Evolutionary conservation across 1,140 invertebrate genomes (phyloP).

Genomic region (Eulimnadia texana): DNA sequence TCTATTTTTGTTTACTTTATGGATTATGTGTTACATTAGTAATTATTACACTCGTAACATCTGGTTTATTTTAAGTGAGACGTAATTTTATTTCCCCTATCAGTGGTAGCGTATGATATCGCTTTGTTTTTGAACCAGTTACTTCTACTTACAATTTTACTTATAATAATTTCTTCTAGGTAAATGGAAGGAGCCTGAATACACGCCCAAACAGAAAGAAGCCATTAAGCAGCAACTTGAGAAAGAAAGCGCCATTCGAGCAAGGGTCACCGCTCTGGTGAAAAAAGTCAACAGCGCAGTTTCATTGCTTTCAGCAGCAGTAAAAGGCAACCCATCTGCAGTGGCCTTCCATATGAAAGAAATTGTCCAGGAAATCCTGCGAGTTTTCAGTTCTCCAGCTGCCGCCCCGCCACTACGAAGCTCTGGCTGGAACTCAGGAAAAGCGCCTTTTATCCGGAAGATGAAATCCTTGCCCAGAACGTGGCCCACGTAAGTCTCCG

Average conservation of each 20-base stretch:
- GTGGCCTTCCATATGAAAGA: slow-evolving; percentile 46
- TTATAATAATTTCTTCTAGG: slow-evolving; percentile 39
- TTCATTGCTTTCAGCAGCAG: slow-evolving; percentile 44
- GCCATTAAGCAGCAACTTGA: slow-evolving; percentile 68
- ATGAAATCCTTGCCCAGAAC: slow-evolving; percentile 32
- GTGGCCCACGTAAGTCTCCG: slow-evolving; percentile 53
- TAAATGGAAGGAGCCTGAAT: slow-evolving; percentile 38
- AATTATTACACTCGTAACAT: too few species aligned
- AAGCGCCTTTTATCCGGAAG: slow-evolving; percentile 30
- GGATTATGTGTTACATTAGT: too few species aligned
- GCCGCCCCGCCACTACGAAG: slow-evolving; percentile 45
- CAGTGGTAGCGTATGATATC: too few species aligned
- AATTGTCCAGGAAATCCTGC: slow-evolving; percentile 44
- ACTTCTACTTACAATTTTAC: too few species aligned
- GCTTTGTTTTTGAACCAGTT: too few species aligned
- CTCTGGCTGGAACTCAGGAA: slow-evolving; percentile 42
- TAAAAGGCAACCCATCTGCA: slow-evolving; percentile 41
- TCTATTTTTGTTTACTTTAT: too few species aligned
- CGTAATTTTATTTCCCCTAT: too few species aligned
- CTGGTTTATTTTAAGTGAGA: too few species aligned
- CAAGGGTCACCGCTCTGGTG: slow-evolving; percentile 47
- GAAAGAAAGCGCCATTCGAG: slow-evolving; percentile 65
- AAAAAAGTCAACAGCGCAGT: slow-evolving; percentile 42
- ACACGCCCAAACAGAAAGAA: slow-evolving; percentile 87
- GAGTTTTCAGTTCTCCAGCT: slow-evolving; percentile 48